Evolutionary conservation across 2,888 invertebrate species (phyloP), one percentile per base, ranked within the genome.

Genomic region (Hoplodrina blanda): DNA sequence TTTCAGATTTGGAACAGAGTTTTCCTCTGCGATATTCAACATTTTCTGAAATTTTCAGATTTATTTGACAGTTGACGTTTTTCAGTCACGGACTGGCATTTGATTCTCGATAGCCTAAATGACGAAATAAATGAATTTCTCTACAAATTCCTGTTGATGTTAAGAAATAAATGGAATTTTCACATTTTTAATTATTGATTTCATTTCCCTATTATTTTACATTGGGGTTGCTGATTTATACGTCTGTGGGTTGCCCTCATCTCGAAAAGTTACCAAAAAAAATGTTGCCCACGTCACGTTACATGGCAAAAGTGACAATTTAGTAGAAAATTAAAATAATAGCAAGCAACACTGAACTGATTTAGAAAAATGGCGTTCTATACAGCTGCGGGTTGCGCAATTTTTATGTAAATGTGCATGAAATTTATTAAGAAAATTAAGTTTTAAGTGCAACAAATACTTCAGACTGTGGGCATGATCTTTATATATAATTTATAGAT

Each of bases 351-450:
- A 91, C 88, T 83, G 74, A 88, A 91, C 88, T 83, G 74, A 88
- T 85, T 87, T 86, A 90, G 88, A 92, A 95, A 94, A 94, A 95
- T 95, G 94, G 95, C 95, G 96, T 95, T 94, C 91, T 89, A 87
- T 93, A 94, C 95, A 95, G 95, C 94, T 95, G 95, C 92, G 91
- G 94, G 94, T 95, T 96, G 96, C 96, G 96, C 96, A 96, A 96
- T 95, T 95, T 95, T 91, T 90, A 93, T 93, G 92, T 95, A 95
- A 95, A 95, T 94, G 91, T 93, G 91, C 91, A 91, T 89, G 88
- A 92, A 94, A 92, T 91, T 90, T 90, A 88, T 84, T 90, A 87
- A 83, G 84, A 91, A 90, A 89, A 88, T 85, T 85, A 90, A 89
- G 85, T 88, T 91, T 87, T 87, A 89, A 89, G 90, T 90, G 87